Evolutionary conservation across 35 echinoderm and acorn worm species (phyloP), one percentile per base, ranked within the genome.

Genomic region (Diadema setosum): DNA sequence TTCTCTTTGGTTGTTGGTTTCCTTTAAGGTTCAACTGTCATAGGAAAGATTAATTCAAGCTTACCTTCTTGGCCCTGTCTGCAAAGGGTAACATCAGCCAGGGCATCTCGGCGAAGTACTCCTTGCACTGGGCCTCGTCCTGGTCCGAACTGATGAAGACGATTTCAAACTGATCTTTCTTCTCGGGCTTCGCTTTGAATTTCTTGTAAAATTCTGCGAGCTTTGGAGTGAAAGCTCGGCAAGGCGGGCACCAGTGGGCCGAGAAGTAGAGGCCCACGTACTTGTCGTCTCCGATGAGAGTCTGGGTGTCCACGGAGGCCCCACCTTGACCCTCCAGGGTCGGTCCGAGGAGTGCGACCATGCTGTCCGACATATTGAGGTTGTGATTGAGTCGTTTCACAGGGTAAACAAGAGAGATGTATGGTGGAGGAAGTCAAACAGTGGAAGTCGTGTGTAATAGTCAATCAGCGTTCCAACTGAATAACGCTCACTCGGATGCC

Each of bases 251-350:
- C 92, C 92, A 94, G 18, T 89, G 87, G 16, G 92, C 92, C 2
- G 92, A 94, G 37, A 94, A 94, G 43, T 94, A 94, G 16, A 94
- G 67, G 5, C 92, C 92, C 16, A 94, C 48, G 3, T 90, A 88
- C 42, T 81, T 92, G 0, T 24, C 69, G 17, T 67, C 57, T 20
- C 58, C 82, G 17, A 17, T 7, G 58, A 91, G 58, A 1, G 60
- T 30, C 35, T 36, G 27, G 35, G 81, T 44, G n/a, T 75, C 82
- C 2, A 75, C 44, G 0, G 7, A 37, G 21, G 37, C 61, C 5
- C 65, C 45, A 35, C 17, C 40, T 20, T 56, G 11, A 1, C 40
- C 73, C 2, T 78, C 5, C 37, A 78, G 24, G 24, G 14, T 78
- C 2, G 15, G 34, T 42, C 73, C 73, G 24, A 78, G 16, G 2